Percentiles rank a stretch among this genome's conserved stretches.
Conservation (phyloP, 2,888 invertebrate genomes). For the Pherbina coryleti region DNA sequence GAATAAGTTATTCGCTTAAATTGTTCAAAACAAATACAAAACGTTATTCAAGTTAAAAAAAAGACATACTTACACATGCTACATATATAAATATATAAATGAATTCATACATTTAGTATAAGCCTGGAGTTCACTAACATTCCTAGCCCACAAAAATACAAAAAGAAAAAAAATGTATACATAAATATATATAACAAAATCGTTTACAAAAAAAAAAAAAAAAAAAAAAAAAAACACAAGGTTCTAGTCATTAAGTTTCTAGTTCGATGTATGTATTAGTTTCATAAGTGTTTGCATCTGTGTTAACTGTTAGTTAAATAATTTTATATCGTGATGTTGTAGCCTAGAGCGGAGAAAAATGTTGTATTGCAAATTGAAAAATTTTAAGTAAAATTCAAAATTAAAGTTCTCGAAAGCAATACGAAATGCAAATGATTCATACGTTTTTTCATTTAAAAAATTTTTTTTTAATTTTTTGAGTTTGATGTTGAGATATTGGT, state of each 20-base stretch:
- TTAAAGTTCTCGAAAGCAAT: constrained; percentile 35
- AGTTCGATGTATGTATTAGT: constrained; percentile 36
- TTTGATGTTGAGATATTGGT: neutral
- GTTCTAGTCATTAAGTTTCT: constrained; percentile 33
- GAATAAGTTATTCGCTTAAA: neutral
- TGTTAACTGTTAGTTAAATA: neutral
- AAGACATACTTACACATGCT: neutral
- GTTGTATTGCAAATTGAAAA: neutral
- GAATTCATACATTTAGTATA: no score
- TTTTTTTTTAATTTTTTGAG: neutral
- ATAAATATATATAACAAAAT: no score
- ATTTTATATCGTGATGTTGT: constrained; percentile 2
- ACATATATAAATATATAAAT: neutral
- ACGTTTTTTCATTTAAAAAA: neutral
- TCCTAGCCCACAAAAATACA: neutral
- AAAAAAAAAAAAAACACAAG: no score
- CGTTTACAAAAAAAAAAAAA: neutral
- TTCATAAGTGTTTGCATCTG: constrained; percentile 28
- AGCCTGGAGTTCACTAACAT: no score
- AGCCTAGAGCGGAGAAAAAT: neutral
- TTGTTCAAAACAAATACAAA: neutral
- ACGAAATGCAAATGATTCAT: constrained; percentile 31
- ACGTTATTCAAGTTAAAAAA: neutral
- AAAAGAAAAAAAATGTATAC: neutral
- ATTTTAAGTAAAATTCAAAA: neutral